Percentiles rank a stretch among this genome's conserved stretches.
phyloP scores from a whole-genome alignment of 2,113 vertebrate genomes.

The Oophaga pumilio region DNA sequence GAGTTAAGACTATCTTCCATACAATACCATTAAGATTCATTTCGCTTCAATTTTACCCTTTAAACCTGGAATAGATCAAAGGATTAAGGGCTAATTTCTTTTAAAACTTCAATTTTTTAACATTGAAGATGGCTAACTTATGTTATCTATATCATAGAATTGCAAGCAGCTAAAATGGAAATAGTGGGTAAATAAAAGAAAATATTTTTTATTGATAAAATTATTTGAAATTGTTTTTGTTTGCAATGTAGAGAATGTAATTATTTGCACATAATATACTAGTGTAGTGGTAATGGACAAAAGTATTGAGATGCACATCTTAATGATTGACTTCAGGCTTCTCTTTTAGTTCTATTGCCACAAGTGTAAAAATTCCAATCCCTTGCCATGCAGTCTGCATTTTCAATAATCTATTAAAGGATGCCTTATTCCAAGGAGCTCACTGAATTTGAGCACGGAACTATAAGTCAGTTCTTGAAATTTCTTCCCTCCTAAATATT shows the following conservation, averaged over 20 bases:
- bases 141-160: neutral
- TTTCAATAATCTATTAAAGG: too few species aligned
- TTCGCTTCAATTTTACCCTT: neutral
- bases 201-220: neutral
- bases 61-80: slow-evolving; percentile 7
- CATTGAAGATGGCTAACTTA: neutral
- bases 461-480: too few species aligned
- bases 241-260: neutral
- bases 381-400: too few species aligned
- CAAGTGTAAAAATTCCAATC: too few species aligned
- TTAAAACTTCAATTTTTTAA: slow-evolving; percentile 1
- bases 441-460: too few species aligned
- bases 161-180: neutral
- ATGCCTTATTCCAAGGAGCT: too few species aligned
- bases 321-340: too few species aligned
- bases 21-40: neutral
- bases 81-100: slow-evolving; percentile 1
- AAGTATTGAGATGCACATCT: too few species aligned
- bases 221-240: neutral
- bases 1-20: neutral
- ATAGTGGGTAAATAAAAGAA: neutral
- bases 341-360: too few species aligned
- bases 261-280: too few species aligned
- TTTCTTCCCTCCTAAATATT: too few species aligned
- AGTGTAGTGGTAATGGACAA: too few species aligned